phyloP scores from a whole-genome alignment of 2,113 vertebrate species.

The Chionomys nivalis region DNA sequence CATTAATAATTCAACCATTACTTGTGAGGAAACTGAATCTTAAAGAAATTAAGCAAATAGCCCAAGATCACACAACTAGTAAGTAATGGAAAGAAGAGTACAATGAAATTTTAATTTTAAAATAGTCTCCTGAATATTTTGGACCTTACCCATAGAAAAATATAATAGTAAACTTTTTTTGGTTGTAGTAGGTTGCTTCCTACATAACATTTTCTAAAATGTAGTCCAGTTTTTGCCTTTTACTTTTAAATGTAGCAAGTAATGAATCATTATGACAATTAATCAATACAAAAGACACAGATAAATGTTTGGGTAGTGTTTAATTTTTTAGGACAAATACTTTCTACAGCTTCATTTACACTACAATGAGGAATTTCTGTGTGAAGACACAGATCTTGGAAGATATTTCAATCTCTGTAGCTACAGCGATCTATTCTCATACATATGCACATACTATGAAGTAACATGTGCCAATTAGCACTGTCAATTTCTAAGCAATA shows the following conservation, averaged over 20 bases:
- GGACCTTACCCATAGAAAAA: slow-evolving; percentile 56
- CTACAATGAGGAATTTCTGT: slow-evolving; percentile 50
- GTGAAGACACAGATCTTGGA: slow-evolving; percentile 31
- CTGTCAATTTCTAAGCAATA: slow-evolving; percentile 13
- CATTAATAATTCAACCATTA: background rate
- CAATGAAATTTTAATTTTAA: slow-evolving; percentile 28
- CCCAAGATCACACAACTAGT: background rate
- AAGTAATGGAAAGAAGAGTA: background rate
- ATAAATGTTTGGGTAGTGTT: slow-evolving; percentile 71
- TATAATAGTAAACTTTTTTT: slow-evolving; percentile 53
- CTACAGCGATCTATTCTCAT: background rate
- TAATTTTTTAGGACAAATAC: slow-evolving; percentile 70
- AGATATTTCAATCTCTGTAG: slow-evolving; percentile 33
- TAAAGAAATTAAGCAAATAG: slow-evolving; percentile 12
- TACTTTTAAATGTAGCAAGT: slow-evolving; percentile 72
- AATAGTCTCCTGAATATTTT: slow-evolving; percentile 40
- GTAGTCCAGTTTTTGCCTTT: slow-evolving; percentile 56
- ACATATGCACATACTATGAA: background rate
- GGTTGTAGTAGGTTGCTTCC: slow-evolving; percentile 3
- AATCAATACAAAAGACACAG: slow-evolving; percentile 73
- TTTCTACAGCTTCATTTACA: slow-evolving; percentile 70
- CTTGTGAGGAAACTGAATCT: slow-evolving; percentile 2
- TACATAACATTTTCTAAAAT: slow-evolving; percentile 61
- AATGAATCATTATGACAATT: slow-evolving; percentile 76
- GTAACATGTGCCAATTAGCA: slow-evolving; percentile 27